phyloP scores from a whole-genome alignment of 2,113 vertebrate genomes.

The Pangasianodon gigas region DNA sequence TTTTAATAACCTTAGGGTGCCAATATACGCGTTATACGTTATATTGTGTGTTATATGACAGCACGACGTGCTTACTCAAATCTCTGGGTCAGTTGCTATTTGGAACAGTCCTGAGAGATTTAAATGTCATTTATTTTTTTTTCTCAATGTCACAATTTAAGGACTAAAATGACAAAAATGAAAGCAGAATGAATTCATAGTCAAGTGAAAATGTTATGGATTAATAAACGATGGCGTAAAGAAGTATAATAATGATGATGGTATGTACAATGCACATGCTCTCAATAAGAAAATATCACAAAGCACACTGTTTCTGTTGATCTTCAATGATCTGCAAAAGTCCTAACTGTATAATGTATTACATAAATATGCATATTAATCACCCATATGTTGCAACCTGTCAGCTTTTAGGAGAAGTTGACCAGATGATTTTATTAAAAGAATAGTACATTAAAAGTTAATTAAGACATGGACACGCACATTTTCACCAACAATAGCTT shows the following conservation, averaged over 20 bases:
- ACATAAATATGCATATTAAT: neutral
- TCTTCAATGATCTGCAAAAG: neutral
- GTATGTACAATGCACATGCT: neutral
- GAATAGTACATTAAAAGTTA: neutral
- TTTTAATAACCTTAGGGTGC: neutral
- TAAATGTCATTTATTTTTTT: neutral
- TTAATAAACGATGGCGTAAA: neutral
- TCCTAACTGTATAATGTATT: neutral
- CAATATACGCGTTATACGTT: neutral
- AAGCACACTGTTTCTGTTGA: neutral
- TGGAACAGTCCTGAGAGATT: neutral
- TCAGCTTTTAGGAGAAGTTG: neutral
- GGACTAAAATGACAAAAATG: neutral
- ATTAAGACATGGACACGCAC: neutral
- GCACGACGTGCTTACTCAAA: neutral
- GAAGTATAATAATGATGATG: neutral
- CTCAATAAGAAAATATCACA: neutral
- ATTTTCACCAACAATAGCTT: neutral
- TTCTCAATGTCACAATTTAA: neutral
- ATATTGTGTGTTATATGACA: neutral
- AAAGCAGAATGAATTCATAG: neutral
- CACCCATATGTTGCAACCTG: neutral
- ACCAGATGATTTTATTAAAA: slow-evolving; percentile 24
- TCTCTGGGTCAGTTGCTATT: neutral
- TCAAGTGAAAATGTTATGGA: neutral